Evolutionary conservation across 2,797 vertebrate species (phyloP), one percentile per base, ranked within the genome.

Genomic region (Coranthus polyacanthus): DNA sequence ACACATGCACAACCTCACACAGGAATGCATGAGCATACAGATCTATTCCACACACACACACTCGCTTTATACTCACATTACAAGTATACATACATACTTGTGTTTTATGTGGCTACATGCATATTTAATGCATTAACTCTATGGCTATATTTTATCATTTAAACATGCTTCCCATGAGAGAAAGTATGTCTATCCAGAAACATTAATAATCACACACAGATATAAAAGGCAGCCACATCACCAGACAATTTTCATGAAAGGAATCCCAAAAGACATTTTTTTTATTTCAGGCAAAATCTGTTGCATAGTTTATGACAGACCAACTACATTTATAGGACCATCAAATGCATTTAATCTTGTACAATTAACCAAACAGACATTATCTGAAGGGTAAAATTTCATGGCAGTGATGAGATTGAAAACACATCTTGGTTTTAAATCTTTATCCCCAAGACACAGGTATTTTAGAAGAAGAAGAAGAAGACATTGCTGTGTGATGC

Each of bases 91-190:
- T 32, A 61, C 49, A 59, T 24, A 54, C 49, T n/a, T 66, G 18
- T 59, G 47, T 68, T 53, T 72, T 75, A 60, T 34, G 51, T 66
- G 77, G 50, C 68, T 29, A 38, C 58, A 77, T 88, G 68, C 65
- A 88, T 83, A 80, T 87, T 83, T 81, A 68, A 90, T 78, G 54
- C 62, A 20, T 60, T 15, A 72, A 43, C 77, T 78, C 60, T 32
- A 38, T 83, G 75, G 69, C 55, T 72, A 75, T 22, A 68, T 79
- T 84, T 88, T 63, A 84, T 72, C 46, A 72, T 81, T 87, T 71
- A 75, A 85, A 82, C 41, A 78, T 63, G 74, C 75, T 65, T 86
- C 80, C 78, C 72, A 56, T 18, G 58, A 79, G 72, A 78, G 64
- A 73, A 75, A 67, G 68, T 72, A 75, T 80, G 53, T 71, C 75